Evolutionary conservation across 1,140 invertebrate species (phyloP).

Genomic region (Teleogryllus occipitalis): DNA sequence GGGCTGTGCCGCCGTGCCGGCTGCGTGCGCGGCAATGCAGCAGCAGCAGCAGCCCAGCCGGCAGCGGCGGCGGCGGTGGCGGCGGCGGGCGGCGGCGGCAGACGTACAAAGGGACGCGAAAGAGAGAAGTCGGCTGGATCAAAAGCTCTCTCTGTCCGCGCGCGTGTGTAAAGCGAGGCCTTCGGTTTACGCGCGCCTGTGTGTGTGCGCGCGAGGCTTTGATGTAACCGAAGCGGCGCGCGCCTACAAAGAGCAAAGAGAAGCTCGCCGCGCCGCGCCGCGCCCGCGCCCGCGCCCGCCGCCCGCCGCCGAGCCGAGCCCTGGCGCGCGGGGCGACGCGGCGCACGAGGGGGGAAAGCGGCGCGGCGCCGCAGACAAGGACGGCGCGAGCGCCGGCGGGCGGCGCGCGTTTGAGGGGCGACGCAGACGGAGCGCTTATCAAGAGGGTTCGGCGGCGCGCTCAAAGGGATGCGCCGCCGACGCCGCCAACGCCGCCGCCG

Average conservation of each 20-base stretch:
- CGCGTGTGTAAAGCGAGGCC: neutral
- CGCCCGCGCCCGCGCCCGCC: no score
- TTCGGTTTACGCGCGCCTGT: neutral
- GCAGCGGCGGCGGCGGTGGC: neutral
- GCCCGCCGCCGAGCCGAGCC: no score
- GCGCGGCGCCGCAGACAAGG: neutral
- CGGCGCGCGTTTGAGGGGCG: neutral
- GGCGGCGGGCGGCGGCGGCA: neutral
- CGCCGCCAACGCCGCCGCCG: no score
- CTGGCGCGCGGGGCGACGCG: no score
- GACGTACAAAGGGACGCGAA: slow-evolving; percentile 3
- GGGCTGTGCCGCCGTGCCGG: neutral
- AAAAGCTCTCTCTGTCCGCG: slow-evolving; percentile 9
- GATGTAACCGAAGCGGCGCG: slow-evolving; percentile 2
- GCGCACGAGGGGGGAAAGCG: neutral
- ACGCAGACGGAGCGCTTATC: neutral
- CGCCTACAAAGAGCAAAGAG: neutral
- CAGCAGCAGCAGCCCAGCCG: slow-evolving; percentile 2
- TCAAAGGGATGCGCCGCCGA: neutral
- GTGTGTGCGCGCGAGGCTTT: neutral
- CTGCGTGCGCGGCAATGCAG: slow-evolving; percentile 6
- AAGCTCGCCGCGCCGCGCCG: neutral
- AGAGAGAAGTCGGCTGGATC: slow-evolving; percentile 14
- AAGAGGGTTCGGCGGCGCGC: neutral
- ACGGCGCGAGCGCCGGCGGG: neutral